These are phyloP conservation scores for Gymnarchus niloticus DNA, from an alignment of 2,113 vertebrate species.

Conservation along the genomic window DNA sequence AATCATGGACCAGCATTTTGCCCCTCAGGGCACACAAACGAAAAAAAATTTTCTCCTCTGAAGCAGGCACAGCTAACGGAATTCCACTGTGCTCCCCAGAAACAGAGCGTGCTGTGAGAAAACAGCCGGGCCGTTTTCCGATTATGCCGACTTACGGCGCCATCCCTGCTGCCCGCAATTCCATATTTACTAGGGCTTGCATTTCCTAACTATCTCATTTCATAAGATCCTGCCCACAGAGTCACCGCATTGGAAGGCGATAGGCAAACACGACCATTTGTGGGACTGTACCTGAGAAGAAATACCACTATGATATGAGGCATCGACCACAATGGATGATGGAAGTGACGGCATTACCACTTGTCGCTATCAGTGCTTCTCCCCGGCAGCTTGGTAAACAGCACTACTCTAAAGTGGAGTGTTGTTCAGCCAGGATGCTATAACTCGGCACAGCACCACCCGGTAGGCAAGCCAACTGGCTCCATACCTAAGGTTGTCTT, in stretches of 20 bases:
- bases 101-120: too few species aligned
- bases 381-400: background rate
- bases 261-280: background rate
- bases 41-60: background rate
- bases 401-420: background rate
- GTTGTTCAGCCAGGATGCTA: background rate
- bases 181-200: background rate
- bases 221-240: background rate
- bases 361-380: too few species aligned
- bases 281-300: background rate
- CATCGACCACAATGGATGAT: background rate
- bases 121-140: too few species aligned
- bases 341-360: background rate
- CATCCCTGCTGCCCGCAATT: background rate
- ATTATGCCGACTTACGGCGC: background rate
- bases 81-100: background rate
- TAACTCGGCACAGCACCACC: background rate
- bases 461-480: conserved; percentile 10
- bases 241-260: too few species aligned
- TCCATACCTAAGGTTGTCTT: background rate
- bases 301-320: background rate
- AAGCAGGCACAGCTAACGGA: background rate
- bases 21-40: background rate
- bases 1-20: background rate
- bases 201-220: too few species aligned